Evolutionary conservation across 2,888 invertebrate species (phyloP), one percentile per base, ranked within the genome.

Genomic region (Neoitamus cyanurus): DNA sequence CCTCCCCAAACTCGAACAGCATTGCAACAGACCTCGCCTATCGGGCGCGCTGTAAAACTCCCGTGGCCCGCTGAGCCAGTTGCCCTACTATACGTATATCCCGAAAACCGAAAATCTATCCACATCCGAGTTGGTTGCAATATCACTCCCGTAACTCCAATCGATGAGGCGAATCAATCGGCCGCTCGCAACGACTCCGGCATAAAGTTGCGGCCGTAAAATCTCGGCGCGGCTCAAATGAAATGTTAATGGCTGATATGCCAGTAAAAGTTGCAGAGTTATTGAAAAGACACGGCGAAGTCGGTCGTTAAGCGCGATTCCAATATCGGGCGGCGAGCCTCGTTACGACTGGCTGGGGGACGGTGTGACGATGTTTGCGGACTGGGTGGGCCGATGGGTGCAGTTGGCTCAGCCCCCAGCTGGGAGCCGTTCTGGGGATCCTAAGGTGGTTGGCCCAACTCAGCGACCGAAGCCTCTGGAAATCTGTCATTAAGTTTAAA

Each of bases 241-340:
- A 75, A 75, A 75, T 75, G 75, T 75, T 75, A 75, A 75, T 75
- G 42, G 42, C 25, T 42, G 75, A 46, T 75, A 75, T 42, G 28
- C 42, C 42, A 20, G 75, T 75, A 42, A 75, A 75, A 42, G 42
- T 75, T 75, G 42, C 28, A 75, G 42, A 75, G 20, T 73, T 73
- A 73, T 73, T 73, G 73, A 36, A 73, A 73, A 73, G 73, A 73
- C 37, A 31, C 73, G 25, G 36, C 36, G 25, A 73, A 73, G 20
- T 20, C 37, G 73, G 37, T 36, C 36, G 36, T 73, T 73, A 73
- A 73, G 36, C 25, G 20, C 37, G 20, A 73, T 36, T 73, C 73
- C 73, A 73, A 73, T 73, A 73, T 36, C n/a, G 20, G 9, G 15
- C 37, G 36, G 73, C 3, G 36, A n/a, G 37, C 13, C 15, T 73